A percentile compares a stretch with the other conserved stretches of the same genome.
Conservation (phyloP, 92 coral and sea anemone genomes). For the Parazoanthus darwini region DNA sequence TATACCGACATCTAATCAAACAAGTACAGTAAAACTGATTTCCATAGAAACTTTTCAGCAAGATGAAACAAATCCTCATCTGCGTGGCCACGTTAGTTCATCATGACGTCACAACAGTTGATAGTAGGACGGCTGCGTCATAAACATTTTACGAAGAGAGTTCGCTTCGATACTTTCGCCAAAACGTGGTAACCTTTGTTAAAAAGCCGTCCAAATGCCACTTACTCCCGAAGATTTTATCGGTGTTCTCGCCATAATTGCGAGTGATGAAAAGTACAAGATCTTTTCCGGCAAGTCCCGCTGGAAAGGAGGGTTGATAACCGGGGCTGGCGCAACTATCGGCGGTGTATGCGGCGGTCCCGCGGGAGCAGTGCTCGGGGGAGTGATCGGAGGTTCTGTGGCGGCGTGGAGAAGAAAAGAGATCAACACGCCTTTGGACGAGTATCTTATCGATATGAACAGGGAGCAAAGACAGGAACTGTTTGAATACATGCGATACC, state of each 20-base stretch:
- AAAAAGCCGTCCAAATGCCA: constrained; percentile 44
- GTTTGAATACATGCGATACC: constrained; percentile 72
- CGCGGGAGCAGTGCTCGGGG: constrained; percentile 73
- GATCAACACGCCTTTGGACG: constrained; percentile 53
- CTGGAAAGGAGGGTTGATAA: constrained; percentile 64
- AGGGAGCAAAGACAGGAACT: constrained; percentile 74
- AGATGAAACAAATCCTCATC: background rate
- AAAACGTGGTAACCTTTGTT: background rate
- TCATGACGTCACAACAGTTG: constrained; percentile 9
- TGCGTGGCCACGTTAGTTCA: background rate
- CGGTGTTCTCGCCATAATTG: constrained; percentile 67
- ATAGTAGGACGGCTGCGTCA: background rate
- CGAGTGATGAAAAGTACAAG: constrained; percentile 62
- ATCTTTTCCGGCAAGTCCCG: constrained; percentile 56
- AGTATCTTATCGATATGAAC: constrained; percentile 73
- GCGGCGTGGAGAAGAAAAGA: constrained; percentile 81
- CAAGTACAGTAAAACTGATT: background rate
- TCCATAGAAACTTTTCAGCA: background rate
- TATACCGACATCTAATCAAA: no score
- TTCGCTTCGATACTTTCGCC: background rate
- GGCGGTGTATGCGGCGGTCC: constrained; percentile 92
- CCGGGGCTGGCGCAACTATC: constrained; percentile 77
- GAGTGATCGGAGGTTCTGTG: constrained; percentile 77
- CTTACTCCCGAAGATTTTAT: constrained; percentile 75
- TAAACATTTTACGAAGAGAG: constrained; percentile 8